Base-by-base conservation (phyloP, 2,888 invertebrate species). In the Ditylenchus weischeri region DNA sequence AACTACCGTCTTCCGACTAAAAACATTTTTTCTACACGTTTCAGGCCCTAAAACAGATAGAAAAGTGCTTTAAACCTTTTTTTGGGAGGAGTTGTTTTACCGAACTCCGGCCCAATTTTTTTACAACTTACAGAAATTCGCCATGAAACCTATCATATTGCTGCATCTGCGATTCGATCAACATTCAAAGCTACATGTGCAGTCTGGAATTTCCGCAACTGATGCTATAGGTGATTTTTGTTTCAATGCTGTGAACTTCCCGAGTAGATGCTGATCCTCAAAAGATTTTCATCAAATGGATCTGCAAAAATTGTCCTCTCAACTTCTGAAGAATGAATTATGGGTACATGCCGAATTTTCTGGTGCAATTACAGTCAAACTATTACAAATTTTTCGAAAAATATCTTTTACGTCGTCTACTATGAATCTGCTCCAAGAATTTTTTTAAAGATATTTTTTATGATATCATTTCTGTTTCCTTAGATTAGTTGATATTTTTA, bases 111-210 rank as follows among this genome's bases (percentile, higher is more conserved):
- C n/a, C n/a, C n/a, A n/a, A n/a, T n/a, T n/a, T n/a, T n/a, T n/a
- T n/a, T n/a, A n/a, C n/a, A n/a, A n/a, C n/a, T n/a, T n/a, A n/a
- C n/a, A n/a, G n/a, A n/a, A n/a, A 38, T 38, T 51, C 13, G 19
- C 51, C 8, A 51, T 51, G 51, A 23, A 36, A 21, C 29, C 63
- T 57, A 66, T 80, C 65, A 75, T 83, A 51, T 70, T 74, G 61
- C 73, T 82, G 11, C 80, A 83, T 72, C 72, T 82, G 57, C 82
- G 82, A 18, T 82, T 83, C 66, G 77, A 76, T 62, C 81, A 80
- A 67, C 82, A 82, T 63, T 80, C 79, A 15, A 76, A 73, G 58
- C 69, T 81, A 18, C 76, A 78, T 69, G 78, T 79, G 6, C 63
- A 70, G 18, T 54, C 66, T 13, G 76, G 76, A 5, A 69, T 72